These are phyloP conservation scores for Venustaconcha ellipsiformis DNA, from an alignment of 1,140 invertebrate species.

Conservation along the genomic window DNA sequence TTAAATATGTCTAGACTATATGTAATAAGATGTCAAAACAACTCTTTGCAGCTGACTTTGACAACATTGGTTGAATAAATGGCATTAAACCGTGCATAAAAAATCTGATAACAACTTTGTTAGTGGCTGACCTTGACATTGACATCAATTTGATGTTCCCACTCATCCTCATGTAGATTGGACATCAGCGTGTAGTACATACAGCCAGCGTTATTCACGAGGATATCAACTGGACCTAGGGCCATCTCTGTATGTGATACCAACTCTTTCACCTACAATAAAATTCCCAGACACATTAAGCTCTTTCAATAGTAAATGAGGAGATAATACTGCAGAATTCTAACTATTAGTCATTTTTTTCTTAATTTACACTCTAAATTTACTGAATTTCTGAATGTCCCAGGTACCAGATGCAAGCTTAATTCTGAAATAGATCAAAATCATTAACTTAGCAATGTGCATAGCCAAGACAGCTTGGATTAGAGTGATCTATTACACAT, in stretches of 20 bases:
- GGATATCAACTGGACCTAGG: conserved; percentile 68
- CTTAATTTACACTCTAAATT: not conserved
- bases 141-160: conserved; percentile 67
- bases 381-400: too few species aligned
- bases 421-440: too few species aligned
- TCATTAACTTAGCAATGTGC: too few species aligned
- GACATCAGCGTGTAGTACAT: conserved; percentile 71
- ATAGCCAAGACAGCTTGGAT: too few species aligned
- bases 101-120: too few species aligned
- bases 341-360: not conserved
- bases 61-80: too few species aligned
- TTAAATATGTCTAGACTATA: too few species aligned
- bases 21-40: too few species aligned
- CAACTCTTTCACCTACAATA: conserved; percentile 57
- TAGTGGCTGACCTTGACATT: conserved; percentile 23
- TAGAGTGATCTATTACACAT: too few species aligned
- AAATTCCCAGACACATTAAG: conserved; percentile 7
- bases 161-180: conserved; percentile 68
- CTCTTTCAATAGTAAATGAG: conserved; percentile 5
- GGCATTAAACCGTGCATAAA: too few species aligned
- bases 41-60: too few species aligned
- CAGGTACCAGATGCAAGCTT: too few species aligned
- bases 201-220: conserved; percentile 70
- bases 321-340: not conserved
- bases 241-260: conserved; percentile 58